A percentile compares a stretch with the other conserved stretches of the same genome.
phyloP scores from a whole-genome alignment of 2,797 vertebrate species.

The Urophycis tenuis region DNA sequence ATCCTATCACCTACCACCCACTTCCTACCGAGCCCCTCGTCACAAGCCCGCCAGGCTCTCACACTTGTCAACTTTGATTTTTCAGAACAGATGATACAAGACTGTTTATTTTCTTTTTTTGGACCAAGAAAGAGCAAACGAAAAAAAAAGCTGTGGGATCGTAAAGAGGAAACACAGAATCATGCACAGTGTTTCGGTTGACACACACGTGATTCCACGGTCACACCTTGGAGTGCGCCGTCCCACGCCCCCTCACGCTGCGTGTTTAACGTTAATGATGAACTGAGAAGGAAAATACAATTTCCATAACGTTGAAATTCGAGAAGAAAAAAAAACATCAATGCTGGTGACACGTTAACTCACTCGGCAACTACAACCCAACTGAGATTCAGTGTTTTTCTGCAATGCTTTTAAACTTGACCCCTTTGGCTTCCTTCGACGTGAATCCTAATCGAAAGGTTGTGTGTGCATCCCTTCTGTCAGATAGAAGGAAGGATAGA shows the following conservation, averaged over 20 bases:
- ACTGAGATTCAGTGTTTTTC: not conserved
- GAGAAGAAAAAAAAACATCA: not conserved
- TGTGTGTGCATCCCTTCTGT: not conserved
- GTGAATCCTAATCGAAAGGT: not conserved
- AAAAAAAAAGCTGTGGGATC: not conserved
- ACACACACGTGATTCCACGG: not conserved
- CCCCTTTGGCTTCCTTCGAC: not conserved
- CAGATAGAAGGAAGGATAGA: not conserved
- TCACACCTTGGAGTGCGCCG: not conserved
- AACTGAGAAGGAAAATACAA: not conserved
- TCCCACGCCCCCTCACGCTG: not conserved
- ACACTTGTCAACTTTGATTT: not conserved
- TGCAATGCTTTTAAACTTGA: not conserved
- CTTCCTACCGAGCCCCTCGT: not conserved
- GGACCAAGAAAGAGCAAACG: no score
- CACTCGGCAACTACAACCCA: not conserved
- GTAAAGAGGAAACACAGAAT: not conserved
- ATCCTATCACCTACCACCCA: not conserved
- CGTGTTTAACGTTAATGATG: not conserved
- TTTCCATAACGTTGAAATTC: not conserved
- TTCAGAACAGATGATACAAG: not conserved
- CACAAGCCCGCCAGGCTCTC: not conserved
- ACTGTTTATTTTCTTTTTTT: no score
- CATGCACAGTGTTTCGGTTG: not conserved
- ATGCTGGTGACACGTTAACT: not conserved